phyloP scores from a whole-genome alignment of 2,113 vertebrate genomes.

The Emydocephalus ijimae region DNA sequence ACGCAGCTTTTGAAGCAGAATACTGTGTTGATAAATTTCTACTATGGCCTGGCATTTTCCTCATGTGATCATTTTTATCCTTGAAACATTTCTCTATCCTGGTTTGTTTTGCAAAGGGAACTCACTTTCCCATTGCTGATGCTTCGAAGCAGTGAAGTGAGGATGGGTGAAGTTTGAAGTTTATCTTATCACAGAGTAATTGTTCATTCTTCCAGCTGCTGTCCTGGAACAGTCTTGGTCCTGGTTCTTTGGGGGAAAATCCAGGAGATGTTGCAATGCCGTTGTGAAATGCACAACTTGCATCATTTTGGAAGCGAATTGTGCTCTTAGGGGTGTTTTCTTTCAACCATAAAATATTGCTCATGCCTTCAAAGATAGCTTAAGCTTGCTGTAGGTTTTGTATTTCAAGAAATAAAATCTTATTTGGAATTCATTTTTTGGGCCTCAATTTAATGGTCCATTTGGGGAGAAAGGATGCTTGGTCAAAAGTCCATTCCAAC shows the following conservation, averaged over 20 bases:
- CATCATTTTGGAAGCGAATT: background rate
- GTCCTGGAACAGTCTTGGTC: background rate
- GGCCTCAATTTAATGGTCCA: background rate
- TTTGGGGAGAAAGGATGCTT: background rate
- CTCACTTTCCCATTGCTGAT: background rate
- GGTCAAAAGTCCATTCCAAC: background rate
- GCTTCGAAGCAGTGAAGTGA: background rate
- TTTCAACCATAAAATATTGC: background rate
- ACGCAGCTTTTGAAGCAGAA: background rate
- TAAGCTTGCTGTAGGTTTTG: background rate
- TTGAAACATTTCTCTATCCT: background rate
- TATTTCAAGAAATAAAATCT: background rate
- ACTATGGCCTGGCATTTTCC: background rate
- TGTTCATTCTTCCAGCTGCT: background rate
- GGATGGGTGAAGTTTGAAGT: background rate
- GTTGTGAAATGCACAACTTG: background rate
- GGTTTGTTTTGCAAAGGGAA: background rate
- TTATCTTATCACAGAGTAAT: background rate
- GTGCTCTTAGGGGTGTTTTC: background rate
- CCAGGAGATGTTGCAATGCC: background rate
- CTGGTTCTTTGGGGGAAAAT: background rate
- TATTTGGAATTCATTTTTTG: background rate
- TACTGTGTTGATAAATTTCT: background rate
- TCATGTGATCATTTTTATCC: background rate
- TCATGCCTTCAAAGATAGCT: background rate